These are phyloP conservation scores for Scaptomyza reducta DNA, from an alignment of 2,888 invertebrate species.

Conservation along the genomic window DNA sequence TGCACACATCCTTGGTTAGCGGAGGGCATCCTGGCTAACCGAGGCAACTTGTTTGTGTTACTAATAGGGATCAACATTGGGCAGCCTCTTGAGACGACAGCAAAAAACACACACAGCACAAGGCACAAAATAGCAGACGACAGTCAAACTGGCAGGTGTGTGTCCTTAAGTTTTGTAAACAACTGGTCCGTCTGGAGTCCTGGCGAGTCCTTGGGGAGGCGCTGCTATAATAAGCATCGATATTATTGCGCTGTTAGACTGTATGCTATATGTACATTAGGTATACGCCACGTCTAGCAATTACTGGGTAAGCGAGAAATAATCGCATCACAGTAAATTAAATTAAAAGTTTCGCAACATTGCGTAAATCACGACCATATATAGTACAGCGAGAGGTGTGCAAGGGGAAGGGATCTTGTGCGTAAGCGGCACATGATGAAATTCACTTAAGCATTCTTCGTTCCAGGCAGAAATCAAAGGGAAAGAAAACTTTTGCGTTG, in stretches of 20 bases:
- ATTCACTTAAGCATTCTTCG: slow-evolving; percentile 71
- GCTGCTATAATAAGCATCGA: slow-evolving; percentile 54
- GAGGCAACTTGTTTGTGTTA: slow-evolving; percentile 72
- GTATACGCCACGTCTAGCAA: slow-evolving; percentile 49
- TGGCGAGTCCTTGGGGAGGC: slow-evolving; percentile 9
- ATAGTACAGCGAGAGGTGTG: neutral
- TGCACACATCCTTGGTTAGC: slow-evolving; percentile 70
- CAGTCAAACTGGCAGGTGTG: slow-evolving; percentile 34
- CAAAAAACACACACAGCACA: slow-evolving; percentile 17
- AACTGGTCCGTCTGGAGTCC: slow-evolving; percentile 15
- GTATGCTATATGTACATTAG: slow-evolving; percentile 30
- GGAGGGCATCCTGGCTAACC: slow-evolving; percentile 27
- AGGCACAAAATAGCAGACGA: slow-evolving; percentile 21
- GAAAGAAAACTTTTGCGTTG: slow-evolving; percentile 53
- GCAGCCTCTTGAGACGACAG: slow-evolving; percentile 69
- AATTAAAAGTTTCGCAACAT: slow-evolving; percentile 71
- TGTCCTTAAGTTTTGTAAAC: slow-evolving; percentile 50
- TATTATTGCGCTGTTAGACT: slow-evolving; percentile 21
- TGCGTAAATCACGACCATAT: slow-evolving; percentile 66
- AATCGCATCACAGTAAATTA: slow-evolving; percentile 72
- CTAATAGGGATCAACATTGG: slow-evolving; percentile 77
- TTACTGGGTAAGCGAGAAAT: slow-evolving; percentile 47
- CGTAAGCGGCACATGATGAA: slow-evolving; percentile 66
- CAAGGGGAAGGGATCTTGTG: slow-evolving; percentile 10
- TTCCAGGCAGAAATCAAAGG: slow-evolving; percentile 60